Evolutionary conservation across 1,140 invertebrate species (phyloP).

Genomic region (Dermatophagoides farinae): DNA sequence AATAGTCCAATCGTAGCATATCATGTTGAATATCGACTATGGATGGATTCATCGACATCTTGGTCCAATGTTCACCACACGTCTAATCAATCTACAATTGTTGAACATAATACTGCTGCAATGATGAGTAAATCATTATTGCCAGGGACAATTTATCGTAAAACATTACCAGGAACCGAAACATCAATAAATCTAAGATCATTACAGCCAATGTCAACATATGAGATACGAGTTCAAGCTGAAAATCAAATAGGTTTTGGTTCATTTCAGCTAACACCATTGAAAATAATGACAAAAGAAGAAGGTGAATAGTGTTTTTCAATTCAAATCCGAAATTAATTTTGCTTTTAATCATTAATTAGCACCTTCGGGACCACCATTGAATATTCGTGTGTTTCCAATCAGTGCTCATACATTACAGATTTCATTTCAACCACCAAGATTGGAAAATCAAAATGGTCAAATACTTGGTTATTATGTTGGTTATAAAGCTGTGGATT

Average conservation of each 20-base stretch:
- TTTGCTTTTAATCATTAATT: no score
- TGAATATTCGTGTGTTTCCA: constrained; percentile 15
- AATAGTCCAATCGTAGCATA: constrained; percentile 25
- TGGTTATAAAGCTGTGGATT: constrained; percentile 41
- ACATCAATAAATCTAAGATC: constrained; percentile 34
- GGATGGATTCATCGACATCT: neutral
- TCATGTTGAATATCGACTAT: constrained; percentile 8
- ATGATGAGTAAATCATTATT: no score
- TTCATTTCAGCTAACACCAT: constrained; percentile 52
- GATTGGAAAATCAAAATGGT: constrained; percentile 67
- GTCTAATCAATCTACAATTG: no score
- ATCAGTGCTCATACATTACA: constrained; percentile 16
- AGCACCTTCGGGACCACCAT: constrained; percentile 17
- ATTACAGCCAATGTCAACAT: constrained; percentile 60
- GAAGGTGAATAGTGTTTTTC: constrained; percentile 21
- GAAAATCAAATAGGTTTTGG: constrained; percentile 44
- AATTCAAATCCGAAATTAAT: no score
- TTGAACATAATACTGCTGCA: no score
- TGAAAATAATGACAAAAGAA: constrained; percentile 64
- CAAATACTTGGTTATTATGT: constrained; percentile 78
- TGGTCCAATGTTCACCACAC: neutral
- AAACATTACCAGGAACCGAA: constrained; percentile 13
- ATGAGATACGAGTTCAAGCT: constrained; percentile 67
- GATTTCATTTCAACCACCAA: constrained; percentile 38
- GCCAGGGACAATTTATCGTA: neutral